Conservation (phyloP, 2,113 vertebrate species). For the Dascyllus trimaculatus region DNA sequence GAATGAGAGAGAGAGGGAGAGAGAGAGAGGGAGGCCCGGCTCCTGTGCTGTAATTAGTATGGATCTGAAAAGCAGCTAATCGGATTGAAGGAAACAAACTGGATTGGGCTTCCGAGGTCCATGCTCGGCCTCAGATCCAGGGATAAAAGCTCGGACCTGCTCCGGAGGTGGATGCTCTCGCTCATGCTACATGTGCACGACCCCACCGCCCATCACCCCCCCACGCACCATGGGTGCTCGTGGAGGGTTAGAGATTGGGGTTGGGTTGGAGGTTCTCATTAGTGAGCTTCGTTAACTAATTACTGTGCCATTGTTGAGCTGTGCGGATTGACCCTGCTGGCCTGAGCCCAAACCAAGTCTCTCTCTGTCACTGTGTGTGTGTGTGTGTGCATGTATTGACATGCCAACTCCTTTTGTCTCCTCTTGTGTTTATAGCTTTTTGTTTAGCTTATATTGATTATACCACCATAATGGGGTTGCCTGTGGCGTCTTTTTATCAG, state of each 20-base stretch:
- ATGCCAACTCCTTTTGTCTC: slow-evolving; percentile 63
- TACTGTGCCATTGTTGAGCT: slow-evolving; percentile 74
- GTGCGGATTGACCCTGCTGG: slow-evolving; percentile 77
- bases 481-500: slow-evolving; percentile 47
- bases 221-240: slow-evolving; percentile 31
- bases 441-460: slow-evolving; percentile 70
- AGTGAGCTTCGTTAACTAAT: slow-evolving; percentile 80
- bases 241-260: slow-evolving; percentile 36
- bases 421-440: slow-evolving; percentile 63
- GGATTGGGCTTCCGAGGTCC: slow-evolving; percentile 78
- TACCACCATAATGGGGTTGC: slow-evolving; percentile 50
- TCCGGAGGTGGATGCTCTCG: slow-evolving; percentile 45
- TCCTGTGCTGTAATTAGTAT: slow-evolving; percentile 82
- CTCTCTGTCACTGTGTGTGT: slow-evolving; percentile 18
- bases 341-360: slow-evolving; percentile 62
- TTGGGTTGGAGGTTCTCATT: slow-evolving; percentile 71
- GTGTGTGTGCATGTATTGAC: slow-evolving; percentile 46
- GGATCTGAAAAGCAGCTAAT: slow-evolving; percentile 85
- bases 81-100: slow-evolving; percentile 84
- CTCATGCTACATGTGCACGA: slow-evolving; percentile 16
- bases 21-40: slow-evolving; percentile 41
- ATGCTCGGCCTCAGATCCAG: slow-evolving; percentile 56
- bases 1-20: slow-evolving; percentile 29
- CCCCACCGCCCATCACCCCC: background rate
- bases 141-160: slow-evolving; percentile 65